Evolutionary conservation across 2,113 vertebrate species (phyloP).

Genomic region (Peromyscus californicus): DNA sequence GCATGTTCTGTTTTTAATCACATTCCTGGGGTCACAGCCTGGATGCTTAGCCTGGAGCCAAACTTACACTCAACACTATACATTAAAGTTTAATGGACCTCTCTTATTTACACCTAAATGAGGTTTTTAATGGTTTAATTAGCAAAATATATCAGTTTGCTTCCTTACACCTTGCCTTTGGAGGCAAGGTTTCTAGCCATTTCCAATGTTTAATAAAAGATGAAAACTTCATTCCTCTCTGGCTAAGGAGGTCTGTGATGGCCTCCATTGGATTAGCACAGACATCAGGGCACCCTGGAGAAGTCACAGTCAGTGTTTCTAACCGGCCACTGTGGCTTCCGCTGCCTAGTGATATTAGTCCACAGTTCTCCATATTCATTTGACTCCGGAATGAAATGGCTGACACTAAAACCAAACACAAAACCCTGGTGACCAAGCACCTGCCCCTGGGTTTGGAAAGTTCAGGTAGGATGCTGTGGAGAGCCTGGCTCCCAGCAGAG

Average conservation of each 20-base stretch:
- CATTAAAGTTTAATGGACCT: conserved; percentile 86
- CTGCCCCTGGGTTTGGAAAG: neutral
- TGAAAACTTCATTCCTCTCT: conserved; percentile 81
- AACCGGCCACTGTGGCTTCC: neutral
- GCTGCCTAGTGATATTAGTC: neutral
- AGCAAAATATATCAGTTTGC: conserved; percentile 85
- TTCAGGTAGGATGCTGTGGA: neutral
- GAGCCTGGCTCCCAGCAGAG: neutral
- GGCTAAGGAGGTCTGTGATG: conserved; percentile 23
- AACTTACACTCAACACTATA: conserved; percentile 55
- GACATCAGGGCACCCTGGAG: neutral
- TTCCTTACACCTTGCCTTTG: conserved; percentile 81
- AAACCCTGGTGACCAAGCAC: neutral
- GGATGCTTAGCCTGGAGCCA: neutral
- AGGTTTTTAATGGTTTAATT: conserved; percentile 87
- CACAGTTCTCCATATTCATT: neutral
- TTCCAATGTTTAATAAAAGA: conserved; percentile 86
- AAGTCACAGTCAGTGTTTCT: conserved; percentile 40
- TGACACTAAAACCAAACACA: neutral
- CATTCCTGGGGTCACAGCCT: conserved; percentile 67
- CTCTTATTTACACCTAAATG: conserved; percentile 89
- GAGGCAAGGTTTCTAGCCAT: conserved; percentile 80
- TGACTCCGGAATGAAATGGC: conserved; percentile 37
- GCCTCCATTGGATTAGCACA: neutral
- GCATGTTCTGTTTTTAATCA: conserved; percentile 80